These are phyloP conservation scores for Unio delphinus DNA, from an alignment of 2,888 invertebrate species.

Conservation along the genomic window DNA sequence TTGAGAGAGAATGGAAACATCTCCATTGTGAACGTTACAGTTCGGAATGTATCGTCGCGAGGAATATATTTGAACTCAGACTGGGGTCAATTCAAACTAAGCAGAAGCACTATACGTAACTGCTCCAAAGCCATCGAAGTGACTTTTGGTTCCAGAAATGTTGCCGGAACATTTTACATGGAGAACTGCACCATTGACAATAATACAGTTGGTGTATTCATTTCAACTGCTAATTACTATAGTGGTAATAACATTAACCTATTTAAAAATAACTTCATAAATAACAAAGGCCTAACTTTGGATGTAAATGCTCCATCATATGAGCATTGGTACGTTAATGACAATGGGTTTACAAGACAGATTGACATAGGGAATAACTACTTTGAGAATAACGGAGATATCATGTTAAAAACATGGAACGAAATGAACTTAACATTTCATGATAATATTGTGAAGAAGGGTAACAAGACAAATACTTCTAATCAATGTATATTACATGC, in stretches of 20 bases:
- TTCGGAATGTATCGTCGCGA: not conserved
- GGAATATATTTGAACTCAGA: not conserved
- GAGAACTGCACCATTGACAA: conserved; percentile 3
- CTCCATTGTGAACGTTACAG: not conserved
- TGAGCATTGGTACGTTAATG: not conserved
- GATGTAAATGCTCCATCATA: not conserved
- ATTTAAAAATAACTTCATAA: conserved; percentile 3
- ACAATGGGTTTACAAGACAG: not conserved
- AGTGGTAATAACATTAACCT: conserved; percentile 1
- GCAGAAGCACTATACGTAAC: not conserved
- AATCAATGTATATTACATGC: conserved; percentile 14
- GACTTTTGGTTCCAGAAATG: too few relatives aligned
- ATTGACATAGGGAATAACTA: conserved; percentile 12
- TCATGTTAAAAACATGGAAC: conserved; percentile 10
- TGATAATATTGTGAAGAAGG: conserved; percentile 16
- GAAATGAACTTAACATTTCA: conserved; percentile 8
- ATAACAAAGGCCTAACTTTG: not conserved
- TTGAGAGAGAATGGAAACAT: not conserved
- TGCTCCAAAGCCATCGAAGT: too few relatives aligned
- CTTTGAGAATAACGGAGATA: conserved; percentile 12
- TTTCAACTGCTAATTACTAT: not conserved
- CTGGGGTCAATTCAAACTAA: not conserved
- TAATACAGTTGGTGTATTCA: not conserved
- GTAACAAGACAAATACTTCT: not conserved
- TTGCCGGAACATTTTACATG: conserved; percentile 3